Conservation (phyloP, 53 echinoderm and acorn worm genomes). For the Glandiceps talaboti region DNA sequence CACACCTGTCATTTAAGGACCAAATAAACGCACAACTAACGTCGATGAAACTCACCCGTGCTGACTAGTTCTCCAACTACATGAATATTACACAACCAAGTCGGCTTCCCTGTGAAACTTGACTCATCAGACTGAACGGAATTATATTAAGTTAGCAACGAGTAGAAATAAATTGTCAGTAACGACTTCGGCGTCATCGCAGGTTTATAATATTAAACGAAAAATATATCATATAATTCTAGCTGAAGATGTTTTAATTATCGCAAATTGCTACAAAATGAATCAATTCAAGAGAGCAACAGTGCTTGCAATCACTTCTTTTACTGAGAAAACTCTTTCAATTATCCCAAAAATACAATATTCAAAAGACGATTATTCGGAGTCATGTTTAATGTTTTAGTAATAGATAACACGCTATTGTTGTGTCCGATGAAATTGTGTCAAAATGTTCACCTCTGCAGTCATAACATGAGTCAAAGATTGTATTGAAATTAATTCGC, state of each 20-base stretch:
- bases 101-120: neutral
- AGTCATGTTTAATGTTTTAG: no score
- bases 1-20: neutral
- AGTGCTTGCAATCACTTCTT: no score
- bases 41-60: neutral
- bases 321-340: no score
- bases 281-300: neutral
- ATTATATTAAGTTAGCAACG: neutral
- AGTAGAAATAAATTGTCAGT: neutral
- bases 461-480: no score
- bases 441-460: no score
- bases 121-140: neutral
- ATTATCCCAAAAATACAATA: no score
- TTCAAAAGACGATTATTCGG: no score
- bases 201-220: neutral
- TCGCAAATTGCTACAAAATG: neutral
- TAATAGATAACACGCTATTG: no score
- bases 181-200: neutral
- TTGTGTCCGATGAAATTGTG: no score
- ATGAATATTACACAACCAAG: neutral
- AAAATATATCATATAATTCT: no score
- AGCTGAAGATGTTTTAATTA: neutral
- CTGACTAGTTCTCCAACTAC: neutral
- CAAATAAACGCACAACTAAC: neutral
- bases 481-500: no score